Conservation (phyloP, 1,140 invertebrate species). For the Drosophila willistoni region DNA sequence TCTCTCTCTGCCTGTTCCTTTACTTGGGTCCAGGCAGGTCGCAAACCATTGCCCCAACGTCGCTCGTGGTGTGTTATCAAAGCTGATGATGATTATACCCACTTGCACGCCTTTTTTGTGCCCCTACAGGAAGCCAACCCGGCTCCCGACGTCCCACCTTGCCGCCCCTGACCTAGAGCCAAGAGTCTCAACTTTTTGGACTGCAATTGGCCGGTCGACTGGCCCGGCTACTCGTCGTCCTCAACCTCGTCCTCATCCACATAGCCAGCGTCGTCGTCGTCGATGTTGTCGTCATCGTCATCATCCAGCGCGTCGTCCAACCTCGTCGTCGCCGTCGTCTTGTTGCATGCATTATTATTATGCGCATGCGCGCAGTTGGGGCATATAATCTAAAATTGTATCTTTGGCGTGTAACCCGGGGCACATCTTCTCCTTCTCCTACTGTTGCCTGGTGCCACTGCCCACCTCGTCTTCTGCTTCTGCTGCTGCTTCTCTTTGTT, state of each 20-base stretch:
- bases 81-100: slow-evolving; percentile 82
- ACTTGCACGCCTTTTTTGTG: slow-evolving; percentile 79
- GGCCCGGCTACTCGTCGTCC: slow-evolving; percentile 46
- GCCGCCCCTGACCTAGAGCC: slow-evolving; percentile 21
- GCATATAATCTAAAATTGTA: slow-evolving; percentile 83
- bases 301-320: no score
- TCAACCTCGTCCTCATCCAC: slow-evolving; percentile 6
- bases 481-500: slow-evolving; percentile 15
- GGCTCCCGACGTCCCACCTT: slow-evolving; percentile 33
- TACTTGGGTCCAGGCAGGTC: slow-evolving; percentile 61
- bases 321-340: slow-evolving; percentile 45
- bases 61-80: slow-evolving; percentile 81
- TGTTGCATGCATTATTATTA: slow-evolving; percentile 82
- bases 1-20: slow-evolving; percentile 23
- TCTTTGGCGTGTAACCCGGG: slow-evolving; percentile 82
- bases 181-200: slow-evolving; percentile 44
- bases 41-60: slow-evolving; percentile 50
- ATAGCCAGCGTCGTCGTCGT: slow-evolving; percentile 31
- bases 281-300: slow-evolving; percentile 3
- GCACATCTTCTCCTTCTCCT: slow-evolving; percentile 62
- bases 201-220: slow-evolving; percentile 66
- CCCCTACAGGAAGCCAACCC: slow-evolving; percentile 49
- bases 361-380: slow-evolving; percentile 82
- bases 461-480: slow-evolving; percentile 10
- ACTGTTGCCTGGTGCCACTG: slow-evolving; percentile 25